Conservation (phyloP, 2,797 vertebrate genomes). For the Bryconaethiops microstoma region DNA sequence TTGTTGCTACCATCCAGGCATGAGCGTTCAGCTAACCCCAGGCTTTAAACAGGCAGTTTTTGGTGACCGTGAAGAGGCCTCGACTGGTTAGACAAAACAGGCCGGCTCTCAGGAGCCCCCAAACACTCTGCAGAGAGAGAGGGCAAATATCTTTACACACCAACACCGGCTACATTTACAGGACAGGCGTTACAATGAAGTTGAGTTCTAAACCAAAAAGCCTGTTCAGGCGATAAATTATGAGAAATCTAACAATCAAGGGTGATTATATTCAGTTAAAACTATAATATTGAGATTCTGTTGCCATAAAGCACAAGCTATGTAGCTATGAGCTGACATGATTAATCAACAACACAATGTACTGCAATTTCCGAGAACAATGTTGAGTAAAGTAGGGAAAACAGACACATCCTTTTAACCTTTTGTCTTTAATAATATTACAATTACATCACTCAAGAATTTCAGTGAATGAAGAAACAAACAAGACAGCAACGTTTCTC, state of each 20-base stretch:
- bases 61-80: constrained; percentile 60
- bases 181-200: neutral
- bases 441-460: too few species aligned
- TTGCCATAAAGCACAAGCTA: too few species aligned
- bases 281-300: neutral
- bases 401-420: too few species aligned
- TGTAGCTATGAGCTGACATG: too few species aligned
- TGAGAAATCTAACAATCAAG: neutral
- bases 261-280: neutral
- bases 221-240: neutral
- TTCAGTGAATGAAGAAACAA: too few species aligned
- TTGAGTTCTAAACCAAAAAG: neutral
- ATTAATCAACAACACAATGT: too few species aligned
- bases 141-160: constrained; percentile 34
- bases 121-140: constrained; percentile 41
- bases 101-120: constrained; percentile 47
- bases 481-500: too few species aligned
- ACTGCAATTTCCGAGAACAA: too few species aligned
- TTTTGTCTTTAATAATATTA: too few species aligned
- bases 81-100: constrained; percentile 62
- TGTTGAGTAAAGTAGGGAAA: too few species aligned
- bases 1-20: constrained; percentile 61
- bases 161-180: constrained; percentile 29
- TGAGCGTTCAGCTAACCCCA: constrained; percentile 58
- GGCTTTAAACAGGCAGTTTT: constrained; percentile 59